Base-by-base conservation (phyloP, 2,113 vertebrate species). In the Setophaga coronata region DNA sequence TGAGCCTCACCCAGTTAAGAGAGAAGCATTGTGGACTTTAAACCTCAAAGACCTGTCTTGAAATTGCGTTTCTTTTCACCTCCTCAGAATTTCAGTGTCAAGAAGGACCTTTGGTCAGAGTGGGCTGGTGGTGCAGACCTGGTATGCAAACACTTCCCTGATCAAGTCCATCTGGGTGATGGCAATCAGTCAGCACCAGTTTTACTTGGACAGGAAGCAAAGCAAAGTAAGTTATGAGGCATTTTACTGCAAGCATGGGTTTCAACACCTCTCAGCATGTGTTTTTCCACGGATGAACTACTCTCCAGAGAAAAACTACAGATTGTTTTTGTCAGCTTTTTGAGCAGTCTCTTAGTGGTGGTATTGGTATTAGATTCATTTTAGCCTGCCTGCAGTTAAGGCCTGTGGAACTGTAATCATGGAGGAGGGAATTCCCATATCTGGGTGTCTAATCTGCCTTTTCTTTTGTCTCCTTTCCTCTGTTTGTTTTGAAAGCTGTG, bases 111-210 rank as follows among this genome's bases (percentile, higher is more conserved):
- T 99, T 90, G 99, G 99, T 65, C 99, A 99, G 97, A 98, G 98
- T 1, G 98, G 99, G 57, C 98, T 99, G 86, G 98, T 99, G 64
- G 99, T 99, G 87, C 99, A 99, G 91, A 98, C 99, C 5, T 99
- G 99, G 99, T 99, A 99, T 99, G 99, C 99, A 86, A 99, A 98
- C 98, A 99, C 99, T 65, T 99, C 99, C 91, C 98, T 99, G 97
- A 99, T 99, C 98, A 99, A 99, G 92, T 99, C 99, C 98, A 99
- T 99, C 98, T 99, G 99, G 99, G 99, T 98, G 89, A 99, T 99
- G 99, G 99, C 99, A 93, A 99, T 99, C 96, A 99, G 99, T 98
- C 99, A 99, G 89, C 99, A 99, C 97, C 99, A 99, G 96, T 99
- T 99, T 95, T 99, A 99, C 98, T 97, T 99, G 98, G 99, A 99